Evolutionary conservation across 1,140 invertebrate species (phyloP).

Genomic region (Calephelis nemesis): DNA sequence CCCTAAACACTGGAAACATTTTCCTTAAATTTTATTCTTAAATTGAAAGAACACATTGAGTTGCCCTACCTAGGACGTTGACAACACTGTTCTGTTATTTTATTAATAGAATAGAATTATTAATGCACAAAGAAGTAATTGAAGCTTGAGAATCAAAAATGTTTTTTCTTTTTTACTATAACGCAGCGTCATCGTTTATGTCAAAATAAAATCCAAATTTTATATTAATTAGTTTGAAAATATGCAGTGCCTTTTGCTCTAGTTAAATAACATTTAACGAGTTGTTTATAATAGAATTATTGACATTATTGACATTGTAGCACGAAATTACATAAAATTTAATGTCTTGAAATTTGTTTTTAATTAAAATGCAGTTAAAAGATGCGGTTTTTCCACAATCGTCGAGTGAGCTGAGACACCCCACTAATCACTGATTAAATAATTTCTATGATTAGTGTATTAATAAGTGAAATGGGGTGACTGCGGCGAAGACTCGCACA

Average conservation of each 20-base stretch:
- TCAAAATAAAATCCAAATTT: conserved; percentile 49
- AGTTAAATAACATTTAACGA: conserved; percentile 29
- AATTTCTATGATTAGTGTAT: conserved; percentile 3
- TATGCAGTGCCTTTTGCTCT: conserved; percentile 71
- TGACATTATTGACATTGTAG: conserved; percentile 29
- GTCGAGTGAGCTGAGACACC: conserved; percentile 42
- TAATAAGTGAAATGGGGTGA: conserved; percentile 29
- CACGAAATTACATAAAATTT: neutral
- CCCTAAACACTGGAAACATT: no score
- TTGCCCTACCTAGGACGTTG: no score
- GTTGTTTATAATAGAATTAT: no score
- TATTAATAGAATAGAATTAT: no score
- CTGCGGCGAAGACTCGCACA: conserved; percentile 54
- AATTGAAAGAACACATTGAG: no score
- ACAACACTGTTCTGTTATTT: no score
- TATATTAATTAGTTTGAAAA: conserved; percentile 32
- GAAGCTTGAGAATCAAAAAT: conserved; percentile 10
- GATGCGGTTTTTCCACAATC: neutral
- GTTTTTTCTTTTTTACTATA: conserved; percentile 27
- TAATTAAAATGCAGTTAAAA: neutral
- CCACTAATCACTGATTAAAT: conserved; percentile 26
- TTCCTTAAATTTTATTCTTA: no score
- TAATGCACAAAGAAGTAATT: no score
- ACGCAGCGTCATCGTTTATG: neutral
- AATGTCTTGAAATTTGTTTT: conserved; percentile 12